Evolutionary conservation across 2,113 vertebrate species (phyloP).

Genomic region (Colossoma macropomum): DNA sequence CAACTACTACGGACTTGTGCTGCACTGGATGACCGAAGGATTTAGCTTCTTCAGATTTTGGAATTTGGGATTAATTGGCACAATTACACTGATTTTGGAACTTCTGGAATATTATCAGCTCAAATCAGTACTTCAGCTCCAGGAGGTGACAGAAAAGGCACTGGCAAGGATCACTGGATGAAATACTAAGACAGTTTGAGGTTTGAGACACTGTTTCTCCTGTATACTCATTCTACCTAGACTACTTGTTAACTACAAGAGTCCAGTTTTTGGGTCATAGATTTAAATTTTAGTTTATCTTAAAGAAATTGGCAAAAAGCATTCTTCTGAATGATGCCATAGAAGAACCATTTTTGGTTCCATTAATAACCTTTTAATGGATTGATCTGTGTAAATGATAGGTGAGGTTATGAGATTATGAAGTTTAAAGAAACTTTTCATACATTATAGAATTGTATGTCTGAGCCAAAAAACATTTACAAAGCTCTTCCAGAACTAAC

Average conservation of each 20-base stretch:
- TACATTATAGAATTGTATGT: not conserved
- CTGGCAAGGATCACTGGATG: constrained; percentile 1
- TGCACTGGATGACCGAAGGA: constrained; percentile 60
- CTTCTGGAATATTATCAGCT: constrained; percentile 31
- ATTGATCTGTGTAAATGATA: not conserved
- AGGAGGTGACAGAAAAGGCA: constrained; percentile 30
- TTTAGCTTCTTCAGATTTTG: constrained; percentile 24
- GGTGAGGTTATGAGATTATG: not conserved
- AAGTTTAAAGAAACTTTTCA: too few relatives aligned
- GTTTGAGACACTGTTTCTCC: constrained; percentile 26
- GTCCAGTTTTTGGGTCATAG: not conserved
- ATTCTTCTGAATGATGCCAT: not conserved
- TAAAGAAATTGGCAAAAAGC: not conserved
- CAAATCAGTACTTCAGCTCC: constrained; percentile 16
- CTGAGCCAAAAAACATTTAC: not conserved
- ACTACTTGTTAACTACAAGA: not conserved
- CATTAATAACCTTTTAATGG: not conserved
- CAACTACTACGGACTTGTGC: constrained; percentile 72
- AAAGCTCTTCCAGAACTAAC: not conserved
- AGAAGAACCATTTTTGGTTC: not conserved
- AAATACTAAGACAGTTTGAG: constrained; percentile 20
- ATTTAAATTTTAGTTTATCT: not conserved
- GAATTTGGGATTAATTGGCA: constrained; percentile 39
- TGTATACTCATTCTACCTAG: not conserved
- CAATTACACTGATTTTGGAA: constrained; percentile 29